Base-by-base conservation (phyloP, 2,113 vertebrate species). In the Podilymbus podiceps region DNA sequence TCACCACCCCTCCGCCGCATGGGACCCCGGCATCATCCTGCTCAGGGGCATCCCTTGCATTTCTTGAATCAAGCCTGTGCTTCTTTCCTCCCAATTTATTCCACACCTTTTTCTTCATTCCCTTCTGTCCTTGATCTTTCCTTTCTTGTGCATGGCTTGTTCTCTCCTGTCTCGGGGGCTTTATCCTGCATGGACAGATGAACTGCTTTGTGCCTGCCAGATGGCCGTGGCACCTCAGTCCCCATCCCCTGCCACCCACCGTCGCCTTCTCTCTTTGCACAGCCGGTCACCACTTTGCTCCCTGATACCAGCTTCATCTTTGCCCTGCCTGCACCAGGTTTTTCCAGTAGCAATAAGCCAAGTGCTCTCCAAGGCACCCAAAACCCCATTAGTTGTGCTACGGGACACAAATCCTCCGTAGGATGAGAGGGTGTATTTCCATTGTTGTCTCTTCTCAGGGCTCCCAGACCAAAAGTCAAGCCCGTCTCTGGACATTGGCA, bases 191-290 rank as follows among this genome's bases (percentile, higher is more conserved):
- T 1, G 77, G 92, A 50, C 67, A 92, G 71, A 85, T 76, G 90
- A 92, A 20, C 63, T 75, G 42, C 64, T 86, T 15, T 62, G 31
- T 63, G 64, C 24, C 72, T 86, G 86, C 84, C 91, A 95, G 94
- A 84, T 86, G 91, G 91, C 13, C 7, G 53, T 58, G 62, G 35
- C 88, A 90, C 55, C 88, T 90, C 75, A 4, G 1, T 53, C 62
- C 88, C 85, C 63, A 49, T 58, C 24, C 23, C 42, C 82, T 71
- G 79, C 83, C 92, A 94, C 88, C 75, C 92, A 53, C 19, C 2
- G 0, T 58, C 0, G 1, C 72, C 55, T n/a, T 49, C 84, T 63
- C 69, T 77, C 17, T 9, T 44, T 15, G 1, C 52, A 64, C 40
- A 62, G 73, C 22, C 4, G 1, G 31, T 35, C 60, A 71, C 31